A percentile compares a stretch with the other conserved stretches of the same genome.
These are phyloP conservation scores for Oasisia sp. DNA, from an alignment of 2,888 invertebrate species.

Conservation along the genomic window DNA sequence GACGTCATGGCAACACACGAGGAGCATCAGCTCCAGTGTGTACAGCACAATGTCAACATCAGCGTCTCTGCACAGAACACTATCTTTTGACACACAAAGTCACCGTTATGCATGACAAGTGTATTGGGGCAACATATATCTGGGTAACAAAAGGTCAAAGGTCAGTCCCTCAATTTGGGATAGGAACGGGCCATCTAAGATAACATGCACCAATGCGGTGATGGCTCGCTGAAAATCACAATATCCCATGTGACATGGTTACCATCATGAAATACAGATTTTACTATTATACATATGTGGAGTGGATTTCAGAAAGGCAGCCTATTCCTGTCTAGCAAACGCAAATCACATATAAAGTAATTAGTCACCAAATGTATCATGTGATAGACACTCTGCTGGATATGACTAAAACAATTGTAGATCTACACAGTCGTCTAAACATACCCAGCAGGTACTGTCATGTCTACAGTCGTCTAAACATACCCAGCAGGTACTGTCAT, in stretches of 20 bases:
- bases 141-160: not conserved
- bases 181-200: not conserved
- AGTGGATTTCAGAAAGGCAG: not conserved
- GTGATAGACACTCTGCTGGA: too few species aligned
- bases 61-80: conserved; percentile 44
- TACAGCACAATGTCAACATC: conserved; percentile 53
- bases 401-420: too few species aligned
- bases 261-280: too few species aligned
- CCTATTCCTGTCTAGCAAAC: not conserved
- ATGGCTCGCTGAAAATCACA: too few species aligned
- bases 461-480: too few species aligned
- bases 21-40: conserved; percentile 51
- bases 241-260: too few species aligned
- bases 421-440: too few species aligned
- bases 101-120: not conserved
- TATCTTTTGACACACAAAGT: not conserved
- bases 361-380: not conserved
- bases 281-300: not conserved
- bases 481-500: too few species aligned
- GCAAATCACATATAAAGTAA: not conserved
- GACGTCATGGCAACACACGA: conserved; percentile 41
- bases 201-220: not conserved
- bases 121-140: not conserved
- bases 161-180: not conserved
- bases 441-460: too few species aligned